Evolutionary conservation across 2,113 vertebrate genomes (phyloP).

Genomic region (Oryzias curvinotus): DNA sequence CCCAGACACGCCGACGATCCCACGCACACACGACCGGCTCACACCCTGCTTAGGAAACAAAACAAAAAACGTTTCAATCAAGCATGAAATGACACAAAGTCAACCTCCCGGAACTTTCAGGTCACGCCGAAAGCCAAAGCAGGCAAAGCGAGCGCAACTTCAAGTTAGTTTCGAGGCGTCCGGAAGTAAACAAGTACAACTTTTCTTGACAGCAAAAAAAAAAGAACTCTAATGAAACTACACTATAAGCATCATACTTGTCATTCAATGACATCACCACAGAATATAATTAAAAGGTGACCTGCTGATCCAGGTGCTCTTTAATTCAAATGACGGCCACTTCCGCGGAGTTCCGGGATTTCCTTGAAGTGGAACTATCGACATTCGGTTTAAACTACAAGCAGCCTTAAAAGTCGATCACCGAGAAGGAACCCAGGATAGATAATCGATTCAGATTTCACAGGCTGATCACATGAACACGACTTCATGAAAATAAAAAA

Average conservation of each 20-base stretch:
- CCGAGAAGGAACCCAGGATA: conserved; percentile 20
- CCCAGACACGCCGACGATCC: too few relatives aligned
- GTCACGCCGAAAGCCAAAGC: not conserved
- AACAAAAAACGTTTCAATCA: too few relatives aligned
- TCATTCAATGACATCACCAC: too few relatives aligned
- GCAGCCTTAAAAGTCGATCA: conserved; percentile 36
- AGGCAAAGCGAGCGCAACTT: not conserved
- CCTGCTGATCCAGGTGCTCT: too few relatives aligned
- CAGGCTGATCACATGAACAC: not conserved
- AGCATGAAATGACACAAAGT: not conserved
- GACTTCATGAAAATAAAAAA: not conserved
- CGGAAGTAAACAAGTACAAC: not conserved
- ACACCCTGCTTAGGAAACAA: too few relatives aligned
- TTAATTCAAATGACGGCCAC: too few relatives aligned
- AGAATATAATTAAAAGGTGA: too few relatives aligned
- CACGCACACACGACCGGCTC: too few relatives aligned
- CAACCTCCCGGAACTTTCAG: not conserved
- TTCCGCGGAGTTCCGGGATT: conserved; percentile 48
- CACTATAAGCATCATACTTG: too few relatives aligned
- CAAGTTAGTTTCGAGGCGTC: conserved; percentile 5
- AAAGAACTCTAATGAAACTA: too few relatives aligned
- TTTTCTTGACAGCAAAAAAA: too few relatives aligned
- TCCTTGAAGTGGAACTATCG: conserved; percentile 31
- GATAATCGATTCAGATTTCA: not conserved
- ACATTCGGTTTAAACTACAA: conserved; percentile 31